Conservation (phyloP, 2,797 vertebrate genomes). For the Tamandua tetradactyla region DNA sequence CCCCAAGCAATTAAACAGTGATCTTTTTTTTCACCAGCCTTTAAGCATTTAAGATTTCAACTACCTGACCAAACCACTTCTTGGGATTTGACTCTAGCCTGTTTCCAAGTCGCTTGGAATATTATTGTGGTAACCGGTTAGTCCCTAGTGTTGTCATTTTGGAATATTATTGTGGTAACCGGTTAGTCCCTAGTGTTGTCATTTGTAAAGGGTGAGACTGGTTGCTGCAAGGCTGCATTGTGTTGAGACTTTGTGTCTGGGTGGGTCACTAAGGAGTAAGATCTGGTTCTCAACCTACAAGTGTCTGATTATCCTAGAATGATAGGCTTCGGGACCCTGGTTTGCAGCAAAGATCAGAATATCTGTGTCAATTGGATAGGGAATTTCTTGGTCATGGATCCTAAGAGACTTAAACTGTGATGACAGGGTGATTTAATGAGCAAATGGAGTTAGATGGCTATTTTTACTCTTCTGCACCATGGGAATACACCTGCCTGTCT, state of each 20-base stretch:
- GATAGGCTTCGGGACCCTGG: background rate
- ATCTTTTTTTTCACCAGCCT: background rate
- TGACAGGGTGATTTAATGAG: conserved; percentile 5
- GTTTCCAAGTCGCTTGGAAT: background rate
- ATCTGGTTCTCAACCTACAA: background rate
- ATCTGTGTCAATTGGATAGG: background rate
- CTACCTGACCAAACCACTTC: background rate
- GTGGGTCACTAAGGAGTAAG: background rate
- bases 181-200: background rate
- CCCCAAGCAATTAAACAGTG: background rate
- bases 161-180: conserved; percentile 15
- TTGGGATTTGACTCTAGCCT: background rate
- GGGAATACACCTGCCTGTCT: background rate
- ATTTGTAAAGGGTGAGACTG: background rate
- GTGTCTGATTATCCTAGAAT: background rate
- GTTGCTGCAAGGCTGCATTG: background rate
- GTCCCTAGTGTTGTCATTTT: background rate
- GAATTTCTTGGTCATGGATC: conserved; percentile 1
- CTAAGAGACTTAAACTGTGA: background rate
- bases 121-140: background rate
- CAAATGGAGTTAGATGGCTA: background rate
- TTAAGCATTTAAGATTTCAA: background rate
- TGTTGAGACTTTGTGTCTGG: background rate
- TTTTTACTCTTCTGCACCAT: background rate
- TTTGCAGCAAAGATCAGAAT: background rate